A percentile compares a stretch with the other conserved stretches of the same genome.
These are phyloP conservation scores for Caenorhabditis wallacei DNA, from an alignment of 2,888 invertebrate genomes.

Conservation along the genomic window DNA sequence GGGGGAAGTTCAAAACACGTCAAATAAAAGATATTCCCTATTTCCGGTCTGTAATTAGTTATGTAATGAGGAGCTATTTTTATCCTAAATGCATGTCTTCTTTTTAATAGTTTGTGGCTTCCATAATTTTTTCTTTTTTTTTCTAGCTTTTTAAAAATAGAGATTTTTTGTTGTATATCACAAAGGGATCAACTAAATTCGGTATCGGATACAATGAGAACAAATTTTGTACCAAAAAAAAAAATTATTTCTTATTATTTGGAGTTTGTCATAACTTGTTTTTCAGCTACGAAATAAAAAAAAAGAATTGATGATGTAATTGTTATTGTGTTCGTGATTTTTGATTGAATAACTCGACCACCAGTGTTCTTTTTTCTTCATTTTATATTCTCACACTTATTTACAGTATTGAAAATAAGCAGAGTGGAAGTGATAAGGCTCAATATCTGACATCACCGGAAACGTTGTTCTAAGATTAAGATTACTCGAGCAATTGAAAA, in stretches of 20 bases:
- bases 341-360: too few relatives aligned
- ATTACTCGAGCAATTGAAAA: background rate
- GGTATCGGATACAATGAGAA: background rate
- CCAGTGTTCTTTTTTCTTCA: background rate
- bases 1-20: background rate
- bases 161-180: too few relatives aligned
- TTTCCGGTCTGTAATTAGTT: conserved; percentile 20
- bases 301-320: background rate
- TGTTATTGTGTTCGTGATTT: background rate
- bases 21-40: background rate
- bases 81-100: background rate
- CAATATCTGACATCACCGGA: background rate
- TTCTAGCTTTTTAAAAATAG: too few relatives aligned
- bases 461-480: background rate
- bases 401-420: too few relatives aligned
- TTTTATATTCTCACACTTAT: too few relatives aligned
- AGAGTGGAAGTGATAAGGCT: too few relatives aligned
- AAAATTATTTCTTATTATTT: background rate
- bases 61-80: background rate
- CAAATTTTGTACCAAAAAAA: background rate
- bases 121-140: background rate
- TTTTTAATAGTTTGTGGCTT: background rate
- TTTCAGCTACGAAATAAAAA: background rate
- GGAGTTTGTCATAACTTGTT: background rate
- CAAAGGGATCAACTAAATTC: too few relatives aligned